Percentiles rank a stretch among this genome's conserved stretches.
Evolutionary conservation across 2,888 invertebrate genomes (phyloP).

Genomic region (Eupithecia pulchellata): DNA sequence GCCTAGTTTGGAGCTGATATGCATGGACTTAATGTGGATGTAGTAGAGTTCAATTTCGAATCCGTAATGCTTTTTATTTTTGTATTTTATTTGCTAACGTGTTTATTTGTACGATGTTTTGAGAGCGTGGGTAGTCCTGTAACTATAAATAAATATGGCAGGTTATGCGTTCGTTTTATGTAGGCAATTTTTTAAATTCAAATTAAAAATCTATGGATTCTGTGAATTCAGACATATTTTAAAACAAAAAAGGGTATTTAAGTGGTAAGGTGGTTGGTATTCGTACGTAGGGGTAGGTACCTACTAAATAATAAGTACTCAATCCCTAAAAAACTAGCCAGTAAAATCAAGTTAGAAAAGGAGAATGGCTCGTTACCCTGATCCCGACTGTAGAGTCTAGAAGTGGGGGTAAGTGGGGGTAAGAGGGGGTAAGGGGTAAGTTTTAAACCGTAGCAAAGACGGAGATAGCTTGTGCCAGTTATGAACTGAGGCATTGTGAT

Average conservation of each 20-base stretch:
- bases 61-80: neutral
- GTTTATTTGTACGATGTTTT: neutral
- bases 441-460: conserved; percentile 47
- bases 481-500: conserved; percentile 29
- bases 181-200: neutral
- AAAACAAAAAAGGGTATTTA: too few species aligned
- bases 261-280: too few species aligned
- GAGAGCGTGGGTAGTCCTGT: neutral
- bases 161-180: neutral
- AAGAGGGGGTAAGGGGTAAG: conserved; percentile 35
- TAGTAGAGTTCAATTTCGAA: conserved; percentile 1
- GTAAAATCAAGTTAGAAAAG: neutral
- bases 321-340: too few species aligned
- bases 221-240: neutral
- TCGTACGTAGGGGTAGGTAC: too few species aligned
- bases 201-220: neutral
- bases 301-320: too few species aligned
- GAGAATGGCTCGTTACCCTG: neutral
- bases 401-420: conserved; percentile 21
- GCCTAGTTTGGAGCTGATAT: conserved; percentile 8
- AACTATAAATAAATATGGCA: neutral
- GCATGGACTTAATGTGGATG: conserved; percentile 3
- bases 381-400: neutral
- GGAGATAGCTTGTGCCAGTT: conserved; percentile 39
- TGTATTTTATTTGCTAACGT: neutral